Evolutionary conservation across 1,140 invertebrate species (phyloP), one percentile per base, ranked within the genome.

Genomic region (Chionoecetes opilio): DNA sequence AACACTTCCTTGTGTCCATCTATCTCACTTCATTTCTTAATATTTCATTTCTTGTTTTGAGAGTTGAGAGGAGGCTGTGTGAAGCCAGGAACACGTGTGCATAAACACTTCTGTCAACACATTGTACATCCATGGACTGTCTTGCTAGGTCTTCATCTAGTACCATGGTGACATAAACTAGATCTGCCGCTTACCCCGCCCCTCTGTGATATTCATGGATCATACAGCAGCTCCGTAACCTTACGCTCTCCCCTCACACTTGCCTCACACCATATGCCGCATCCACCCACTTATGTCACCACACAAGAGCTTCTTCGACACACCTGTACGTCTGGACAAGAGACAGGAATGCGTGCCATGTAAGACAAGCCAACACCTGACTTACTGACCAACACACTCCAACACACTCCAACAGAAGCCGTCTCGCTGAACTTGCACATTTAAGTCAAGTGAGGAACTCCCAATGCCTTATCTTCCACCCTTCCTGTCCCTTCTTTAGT

Each of bases 381-480:
- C 63, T 11, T 5, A 21, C 63, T 75, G 21, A 75, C 63, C 21
- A 6, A 75, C 63, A 75, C 6, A 75, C 1, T n/a, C 63, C 26
- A 6, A 21, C 5, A 26, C n/a, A n/a, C n/a, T n/a, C n/a, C n/a
- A n/a, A n/a, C n/a, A 21, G 63, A 75, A 2, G 63, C 63, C 63
- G n/a, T 75, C 63, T 75, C 63, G n/a, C 63, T 75, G 11, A 5
- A 75, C 46, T 53, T 17, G 21, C 6, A 5, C n/a, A 75, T n/a
- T 17, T 5, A 75, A n/a, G 63, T n/a, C n/a, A n/a, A 21, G 6
- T 21, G 63, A 75, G 63, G 21, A 75, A 46, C n/a, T 75, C 63
- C 63, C 63, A 75, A 75, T 75, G 63, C 63, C 63, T 75, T 75
- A 75, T 75, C 63, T 75, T 75, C 63, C 63, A 75, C 63, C 26